These are phyloP conservation scores for Eurystomus glaucurus DNA, from an alignment of 2,797 vertebrate genomes.

Conservation along the genomic window DNA sequence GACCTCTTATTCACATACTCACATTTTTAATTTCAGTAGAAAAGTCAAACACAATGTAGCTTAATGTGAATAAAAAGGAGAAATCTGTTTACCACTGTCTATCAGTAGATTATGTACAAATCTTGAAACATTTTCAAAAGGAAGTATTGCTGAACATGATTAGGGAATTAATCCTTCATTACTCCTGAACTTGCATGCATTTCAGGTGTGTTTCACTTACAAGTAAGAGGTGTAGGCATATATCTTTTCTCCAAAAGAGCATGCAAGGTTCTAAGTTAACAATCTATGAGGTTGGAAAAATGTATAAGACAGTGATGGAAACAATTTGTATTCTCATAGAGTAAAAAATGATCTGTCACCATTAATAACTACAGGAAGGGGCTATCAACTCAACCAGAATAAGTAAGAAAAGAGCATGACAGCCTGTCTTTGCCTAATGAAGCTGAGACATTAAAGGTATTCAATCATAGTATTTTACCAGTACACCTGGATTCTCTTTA, in stretches of 20 bases:
- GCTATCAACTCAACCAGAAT: constrained; percentile 60
- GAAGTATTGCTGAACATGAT: neutral
- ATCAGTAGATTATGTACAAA: neutral
- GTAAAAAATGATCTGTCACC: constrained; percentile 71
- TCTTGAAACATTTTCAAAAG: neutral
- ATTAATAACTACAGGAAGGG: constrained; percentile 53
- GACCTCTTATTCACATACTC: neutral
- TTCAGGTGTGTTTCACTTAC: neutral
- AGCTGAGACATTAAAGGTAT: constrained; percentile 48
- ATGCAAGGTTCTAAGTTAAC: constrained; percentile 9
- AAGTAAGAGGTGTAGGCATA: neutral
- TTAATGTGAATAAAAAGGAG: neutral
- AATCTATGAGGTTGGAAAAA: neutral
- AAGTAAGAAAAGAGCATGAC: constrained; percentile 43
- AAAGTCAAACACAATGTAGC: neutral
- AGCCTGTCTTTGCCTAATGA: constrained; percentile 63
- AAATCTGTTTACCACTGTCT: neutral
- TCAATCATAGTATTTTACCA: constrained; percentile 64
- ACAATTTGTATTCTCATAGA: constrained; percentile 57
- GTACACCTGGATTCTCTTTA: constrained; percentile 68
- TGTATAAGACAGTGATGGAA: neutral
- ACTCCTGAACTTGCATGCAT: neutral
- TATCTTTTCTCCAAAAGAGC: neutral
- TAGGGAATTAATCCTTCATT: neutral
- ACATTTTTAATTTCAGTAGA: neutral